Percentiles rank a stretch among this genome's conserved stretches.
Evolutionary conservation across 2,113 vertebrate species (phyloP).

Genomic region (Hypanus sabinus): DNA sequence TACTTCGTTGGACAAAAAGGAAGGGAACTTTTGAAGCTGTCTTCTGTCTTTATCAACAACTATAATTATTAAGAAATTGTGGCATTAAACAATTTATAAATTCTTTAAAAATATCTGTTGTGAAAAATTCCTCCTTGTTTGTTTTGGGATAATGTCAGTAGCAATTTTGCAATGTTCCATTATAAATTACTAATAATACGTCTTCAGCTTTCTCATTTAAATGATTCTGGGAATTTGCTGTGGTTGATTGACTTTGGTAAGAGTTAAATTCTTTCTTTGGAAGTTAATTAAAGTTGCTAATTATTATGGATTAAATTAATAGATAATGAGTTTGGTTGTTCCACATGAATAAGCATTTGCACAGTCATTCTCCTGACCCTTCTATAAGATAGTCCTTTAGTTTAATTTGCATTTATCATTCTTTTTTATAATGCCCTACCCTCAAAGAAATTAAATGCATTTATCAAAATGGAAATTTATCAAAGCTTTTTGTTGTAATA

Average conservation of each 20-base stretch:
- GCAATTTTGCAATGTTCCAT: not conserved
- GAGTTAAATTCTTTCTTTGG: conserved; percentile 53
- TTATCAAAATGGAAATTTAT: conserved; percentile 10
- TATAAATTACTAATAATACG: not conserved
- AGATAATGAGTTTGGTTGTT: conserved; percentile 46
- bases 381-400: conserved; percentile 5
- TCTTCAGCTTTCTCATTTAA: conserved; percentile 25
- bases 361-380: conserved; percentile 44
- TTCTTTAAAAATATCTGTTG: not conserved
- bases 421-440: not conserved
- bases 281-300: conserved; percentile 68
- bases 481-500: not conserved
- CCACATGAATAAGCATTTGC: conserved; percentile 44
- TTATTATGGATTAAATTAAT: conserved; percentile 54
- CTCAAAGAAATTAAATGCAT: conserved; percentile 8
- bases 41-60: not conserved
- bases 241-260: conserved; percentile 56
- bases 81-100: not conserved
- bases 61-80: not conserved
- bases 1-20: not conserved
- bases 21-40: not conserved
- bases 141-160: not conserved
- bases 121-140: not conserved
- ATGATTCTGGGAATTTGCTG: conserved; percentile 50
- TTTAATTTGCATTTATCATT: not conserved